These are phyloP conservation scores for Sphaerodactylus townsendi DNA, from an alignment of 2,113 vertebrate genomes.

Conservation along the genomic window DNA sequence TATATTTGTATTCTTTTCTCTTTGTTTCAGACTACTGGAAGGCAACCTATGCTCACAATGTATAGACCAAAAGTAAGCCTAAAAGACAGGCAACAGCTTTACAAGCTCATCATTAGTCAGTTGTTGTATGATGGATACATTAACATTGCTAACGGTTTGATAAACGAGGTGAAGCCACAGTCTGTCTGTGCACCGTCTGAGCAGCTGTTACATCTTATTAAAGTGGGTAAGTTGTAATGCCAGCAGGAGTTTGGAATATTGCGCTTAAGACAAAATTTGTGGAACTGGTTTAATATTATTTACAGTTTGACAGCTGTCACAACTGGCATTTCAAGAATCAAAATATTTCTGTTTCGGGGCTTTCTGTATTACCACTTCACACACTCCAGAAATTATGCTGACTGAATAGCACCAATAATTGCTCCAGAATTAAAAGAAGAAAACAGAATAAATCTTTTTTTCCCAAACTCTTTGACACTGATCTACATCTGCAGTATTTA, in stretches of 20 bases:
- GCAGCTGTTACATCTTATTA: constrained; percentile 96
- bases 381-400: neutral
- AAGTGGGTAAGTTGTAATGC: constrained; percentile 80
- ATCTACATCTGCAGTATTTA: neutral
- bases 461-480: neutral
- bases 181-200: constrained; percentile 94
- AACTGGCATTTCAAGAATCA: neutral
- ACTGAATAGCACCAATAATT: neutral
- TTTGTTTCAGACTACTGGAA: constrained; percentile 64
- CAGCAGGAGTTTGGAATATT: neutral
- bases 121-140: constrained; percentile 97
- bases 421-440: neutral
- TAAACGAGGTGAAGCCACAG: constrained; percentile 92
- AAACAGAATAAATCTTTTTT: neutral
- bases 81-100: constrained; percentile 96
- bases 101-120: constrained; percentile 96
- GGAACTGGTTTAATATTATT: neutral
- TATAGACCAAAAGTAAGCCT: constrained; percentile 94
- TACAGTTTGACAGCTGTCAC: neutral
- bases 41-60: constrained; percentile 77
- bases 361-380: neutral
- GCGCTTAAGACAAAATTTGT: neutral
- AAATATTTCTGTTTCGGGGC: neutral
- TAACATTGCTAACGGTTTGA: constrained; percentile 92
- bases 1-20: constrained; percentile 25